phyloP scores from a whole-genome alignment of 2,797 vertebrate species.

The Siniperca undulata region DNA sequence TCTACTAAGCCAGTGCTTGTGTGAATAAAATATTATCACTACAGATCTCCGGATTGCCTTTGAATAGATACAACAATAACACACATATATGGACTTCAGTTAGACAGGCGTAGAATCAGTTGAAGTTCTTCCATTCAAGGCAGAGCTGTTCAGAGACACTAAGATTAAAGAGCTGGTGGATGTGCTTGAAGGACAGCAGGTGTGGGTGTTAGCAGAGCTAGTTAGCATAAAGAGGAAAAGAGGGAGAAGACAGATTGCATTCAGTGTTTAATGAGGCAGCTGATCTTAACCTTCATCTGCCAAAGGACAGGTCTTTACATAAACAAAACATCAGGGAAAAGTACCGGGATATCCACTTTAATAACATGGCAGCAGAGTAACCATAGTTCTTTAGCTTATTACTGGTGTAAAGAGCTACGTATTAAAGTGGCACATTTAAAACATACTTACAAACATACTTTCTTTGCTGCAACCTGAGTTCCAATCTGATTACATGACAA shows the following conservation, averaged over 20 bases:
- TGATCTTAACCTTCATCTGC: constrained; percentile 58
- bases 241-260: constrained; percentile 56
- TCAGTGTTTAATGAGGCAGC: constrained; percentile 61
- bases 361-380: neutral
- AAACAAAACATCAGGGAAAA: constrained; percentile 19
- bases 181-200: constrained; percentile 46
- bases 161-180: constrained; percentile 22
- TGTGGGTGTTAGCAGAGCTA: constrained; percentile 40
- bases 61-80: constrained; percentile 10
- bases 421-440: neutral
- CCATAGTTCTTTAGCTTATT: neutral
- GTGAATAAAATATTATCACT: constrained; percentile 20
- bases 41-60: constrained; percentile 5
- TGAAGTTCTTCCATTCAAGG: constrained; percentile 25
- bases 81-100: neutral
- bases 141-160: constrained; percentile 27
- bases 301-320: constrained; percentile 41
- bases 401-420: neutral
- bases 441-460: neutral
- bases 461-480: neutral
- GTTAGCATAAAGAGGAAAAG: constrained; percentile 44
- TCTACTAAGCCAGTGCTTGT: constrained; percentile 1
- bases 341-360: neutral
- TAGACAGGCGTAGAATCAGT: neutral
- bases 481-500: neutral